Evolutionary conservation across 2,888 invertebrate genomes (phyloP).

Genomic region (Oligia latruncula): DNA sequence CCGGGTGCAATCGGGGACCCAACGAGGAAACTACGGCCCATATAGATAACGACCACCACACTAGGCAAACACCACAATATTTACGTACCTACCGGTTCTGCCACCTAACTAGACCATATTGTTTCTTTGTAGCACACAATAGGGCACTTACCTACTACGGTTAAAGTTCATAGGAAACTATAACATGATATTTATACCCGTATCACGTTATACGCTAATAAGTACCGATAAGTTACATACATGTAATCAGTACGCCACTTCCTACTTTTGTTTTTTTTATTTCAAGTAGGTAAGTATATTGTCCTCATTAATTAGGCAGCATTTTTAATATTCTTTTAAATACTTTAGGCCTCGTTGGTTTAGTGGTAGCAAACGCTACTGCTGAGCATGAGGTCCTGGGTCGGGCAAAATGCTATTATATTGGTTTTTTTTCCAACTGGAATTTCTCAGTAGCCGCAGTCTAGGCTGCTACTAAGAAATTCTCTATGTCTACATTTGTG

Average conservation of each 20-base stretch:
- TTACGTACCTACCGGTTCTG: conserved; percentile 64
- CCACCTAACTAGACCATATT: conserved; percentile 58
- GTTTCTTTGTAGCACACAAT: conserved; percentile 58
- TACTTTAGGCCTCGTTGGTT: neutral
- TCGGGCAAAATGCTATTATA: neutral
- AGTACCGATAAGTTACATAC: neutral
- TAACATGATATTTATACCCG: conserved; percentile 17
- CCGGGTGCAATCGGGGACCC: conserved; percentile 74
- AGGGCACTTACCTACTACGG: conserved; percentile 39
- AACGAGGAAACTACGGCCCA: conserved; percentile 86
- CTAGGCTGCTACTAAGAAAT: too few species aligned
- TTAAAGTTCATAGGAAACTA: conserved; percentile 50
- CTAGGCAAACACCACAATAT: conserved; percentile 76
- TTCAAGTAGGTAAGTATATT: neutral
- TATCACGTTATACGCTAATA: conserved; percentile 17
- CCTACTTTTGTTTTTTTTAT: conserved; percentile 9
- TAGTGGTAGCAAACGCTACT: neutral
- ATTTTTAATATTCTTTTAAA: neutral
- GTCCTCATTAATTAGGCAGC: conserved; percentile 2
- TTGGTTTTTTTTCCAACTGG: neutral
- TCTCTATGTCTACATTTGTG: too few species aligned
- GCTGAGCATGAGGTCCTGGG: neutral
- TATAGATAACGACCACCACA: conserved; percentile 83
- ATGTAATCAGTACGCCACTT: conserved; percentile 31
- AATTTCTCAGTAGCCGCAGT: neutral